Percentiles rank a stretch among this genome's conserved stretches.
Conservation (phyloP, 2,797 vertebrate genomes). For the Microctenopoma lineatum region DNA sequence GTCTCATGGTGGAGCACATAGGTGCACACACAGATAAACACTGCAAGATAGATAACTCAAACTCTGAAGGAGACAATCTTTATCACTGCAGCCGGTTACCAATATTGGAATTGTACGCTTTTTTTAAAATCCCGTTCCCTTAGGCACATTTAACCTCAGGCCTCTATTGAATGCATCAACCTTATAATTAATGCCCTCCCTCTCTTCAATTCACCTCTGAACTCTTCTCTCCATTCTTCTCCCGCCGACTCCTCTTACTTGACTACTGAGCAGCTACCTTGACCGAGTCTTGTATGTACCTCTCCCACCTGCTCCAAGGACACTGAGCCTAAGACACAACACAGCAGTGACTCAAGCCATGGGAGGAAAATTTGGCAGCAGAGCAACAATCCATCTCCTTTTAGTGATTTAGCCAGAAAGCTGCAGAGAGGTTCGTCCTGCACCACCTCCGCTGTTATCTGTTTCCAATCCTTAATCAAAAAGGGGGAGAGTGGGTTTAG, state of each 20-base stretch:
- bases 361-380: conserved; percentile 50
- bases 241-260: conserved; percentile 35
- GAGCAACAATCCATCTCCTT: conserved; percentile 69
- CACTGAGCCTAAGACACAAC: conserved; percentile 60
- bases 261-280: conserved; percentile 55
- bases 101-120: conserved; percentile 57
- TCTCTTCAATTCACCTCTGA: conserved; percentile 58
- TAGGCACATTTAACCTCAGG: conserved; percentile 64
- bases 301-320: conserved; percentile 59
- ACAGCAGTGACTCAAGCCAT: conserved; percentile 45
- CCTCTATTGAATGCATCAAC: conserved; percentile 71
- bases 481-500: conserved; percentile 39
- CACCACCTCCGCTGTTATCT: conserved; percentile 70
- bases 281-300: conserved; percentile 30
- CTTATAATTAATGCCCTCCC: conserved; percentile 73
- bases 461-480: conserved; percentile 76
- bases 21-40: conserved; percentile 2
- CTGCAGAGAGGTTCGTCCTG: conserved; percentile 53
- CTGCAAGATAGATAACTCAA: not conserved
- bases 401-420: conserved; percentile 66
- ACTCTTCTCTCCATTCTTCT: conserved; percentile 49
- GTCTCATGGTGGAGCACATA: conserved; percentile 21
- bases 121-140: conserved; percentile 71
- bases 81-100: conserved; percentile 40
- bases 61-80: conserved; percentile 37